Base-by-base conservation (phyloP, 2,797 vertebrate genomes). In the Varecia variegata region DNA sequence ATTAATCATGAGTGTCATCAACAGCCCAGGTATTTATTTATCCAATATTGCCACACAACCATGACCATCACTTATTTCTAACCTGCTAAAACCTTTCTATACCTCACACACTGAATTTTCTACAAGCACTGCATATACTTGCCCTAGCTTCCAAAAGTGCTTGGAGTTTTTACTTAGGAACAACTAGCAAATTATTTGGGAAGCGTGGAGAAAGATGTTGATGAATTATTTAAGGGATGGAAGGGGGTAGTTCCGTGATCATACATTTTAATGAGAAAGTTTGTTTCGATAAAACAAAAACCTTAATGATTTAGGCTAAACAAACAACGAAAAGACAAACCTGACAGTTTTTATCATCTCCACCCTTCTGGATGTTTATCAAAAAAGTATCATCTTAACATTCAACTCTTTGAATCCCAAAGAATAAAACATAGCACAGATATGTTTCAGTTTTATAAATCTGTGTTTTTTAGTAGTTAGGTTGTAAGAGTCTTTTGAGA, bases 381-480 rank as follows among this genome's bases (percentile, higher is more conserved):
- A 62, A 77, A 71, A 84, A 73, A 76, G 5, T 45, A n/a, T 70
- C 35, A 71, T 68, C 62, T 92, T 84, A 95, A 54, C 21, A 76
- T 67, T 32, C 43, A 86, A 65, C 21, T 88, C 43, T 84, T 43
- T 76, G 65, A 91, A 91, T 1, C 18, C n/a, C 35, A 88, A 95
- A 90, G 62, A 77, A 58, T 76, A 90, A 86, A 93, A 54, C 18
- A 47, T 12, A 81, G 35, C 45, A 87, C 30, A 92, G 84, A 38
- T 47, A 58, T 9, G 9, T 76, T 77, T 96, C 47, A 40, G 70
- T 68, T 67, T 96, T 92, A 80, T 56, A 54, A 71, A 92, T 92
- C 65, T 67, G 5, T 56, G 56, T 74, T 84, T 92, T 79, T 96
- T 84, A 56, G 81, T 30, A 80, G 43, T 74, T 56, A 83, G 38